Base-by-base conservation (phyloP, 2,888 invertebrate species). In the Lasioglossum lativentre region DNA sequence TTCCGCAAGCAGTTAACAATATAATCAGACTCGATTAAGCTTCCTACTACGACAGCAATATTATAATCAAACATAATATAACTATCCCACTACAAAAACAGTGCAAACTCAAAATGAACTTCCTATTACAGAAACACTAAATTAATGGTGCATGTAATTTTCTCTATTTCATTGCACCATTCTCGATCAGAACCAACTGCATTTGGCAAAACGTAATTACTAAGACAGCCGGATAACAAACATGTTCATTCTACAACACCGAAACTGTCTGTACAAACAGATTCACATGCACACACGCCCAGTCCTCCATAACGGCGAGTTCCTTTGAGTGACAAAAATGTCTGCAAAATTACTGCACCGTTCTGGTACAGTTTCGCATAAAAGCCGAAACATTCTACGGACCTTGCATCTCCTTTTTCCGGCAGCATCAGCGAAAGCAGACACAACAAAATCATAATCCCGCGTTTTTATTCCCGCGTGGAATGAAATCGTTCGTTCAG, bases 401-500 rank as follows among this genome's bases (percentile, higher is more conserved):
- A 23, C 52, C 8, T 8, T 52, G 52, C 23, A 23, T 52, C 23
- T 52, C 52, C 8, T 52, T 23, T 52, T 52, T 52, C 52, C 23
- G 8, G 8, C 23, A 52, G 52, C 47, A 52, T 52, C 47, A 52
- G 47, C 19, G 5, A 47, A 47, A 47, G 47, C 52, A 52, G 52
- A 52, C 52, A 10, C 52, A 3, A 10, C 23, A 52, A 52, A 8
- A 52, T 8, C 8, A 23, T 52, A 30, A 16, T 4, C 34, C 4
- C 66, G 19, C 45, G 40, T 80, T 74, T 74, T 38, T 45, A 30
- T 40, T 19, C 23, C 19, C 34, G n/a, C 0, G 45, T 16, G 38
- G 19, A 74, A 76, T 79, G 34, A 47, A 73, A 74, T 77, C 63
- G 68, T n/a, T 40, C 80, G 71, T 72, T 42, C 71, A 4, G 40